Evolutionary conservation across 2,888 invertebrate genomes (phyloP).

Genomic region (Scrobipalpa atriplicella): DNA sequence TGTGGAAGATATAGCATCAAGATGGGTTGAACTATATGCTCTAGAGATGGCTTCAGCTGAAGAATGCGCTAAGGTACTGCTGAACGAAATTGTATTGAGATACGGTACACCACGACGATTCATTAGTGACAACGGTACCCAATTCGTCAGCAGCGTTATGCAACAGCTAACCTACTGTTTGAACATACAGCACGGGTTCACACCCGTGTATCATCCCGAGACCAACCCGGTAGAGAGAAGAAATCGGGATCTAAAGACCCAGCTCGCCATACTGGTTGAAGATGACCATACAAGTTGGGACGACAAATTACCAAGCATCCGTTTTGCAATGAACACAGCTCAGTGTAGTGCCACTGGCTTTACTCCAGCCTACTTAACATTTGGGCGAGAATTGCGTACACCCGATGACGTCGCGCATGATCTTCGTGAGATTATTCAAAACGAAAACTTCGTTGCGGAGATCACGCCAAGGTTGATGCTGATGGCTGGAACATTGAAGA

Average conservation of each 20-base stretch:
- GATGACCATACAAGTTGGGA: constrained; percentile 39
- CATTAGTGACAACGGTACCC: constrained; percentile 35
- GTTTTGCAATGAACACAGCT: constrained; percentile 43
- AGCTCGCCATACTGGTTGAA: constrained; percentile 41
- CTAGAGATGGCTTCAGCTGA: constrained; percentile 45
- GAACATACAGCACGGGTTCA: constrained; percentile 32
- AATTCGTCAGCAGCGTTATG: constrained; percentile 35
- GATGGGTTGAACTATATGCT: constrained; percentile 47
- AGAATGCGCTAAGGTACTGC: constrained; percentile 40
- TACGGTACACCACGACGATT: constrained; percentile 36
- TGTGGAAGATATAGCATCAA: constrained; percentile 36
- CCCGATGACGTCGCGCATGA: constrained; percentile 34
- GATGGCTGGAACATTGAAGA: constrained; percentile 26
- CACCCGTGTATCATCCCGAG: constrained; percentile 48
- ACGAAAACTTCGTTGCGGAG: constrained; percentile 36
- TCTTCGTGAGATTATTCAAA: constrained; percentile 24
- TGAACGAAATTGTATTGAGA: constrained; percentile 43
- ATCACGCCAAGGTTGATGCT: constrained; percentile 33
- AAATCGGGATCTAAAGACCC: constrained; percentile 46
- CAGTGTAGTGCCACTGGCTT: constrained; percentile 35
- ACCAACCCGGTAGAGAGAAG: constrained; percentile 49
- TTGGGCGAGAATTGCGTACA: constrained; percentile 41
- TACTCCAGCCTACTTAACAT: constrained; percentile 41
- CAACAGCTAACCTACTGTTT: constrained; percentile 31
- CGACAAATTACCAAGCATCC: constrained; percentile 36